Percentiles rank a stretch among this genome's conserved stretches.
These are phyloP conservation scores for Setipinna tenuifilis DNA, from an alignment of 2,797 vertebrate genomes.

Conservation along the genomic window DNA sequence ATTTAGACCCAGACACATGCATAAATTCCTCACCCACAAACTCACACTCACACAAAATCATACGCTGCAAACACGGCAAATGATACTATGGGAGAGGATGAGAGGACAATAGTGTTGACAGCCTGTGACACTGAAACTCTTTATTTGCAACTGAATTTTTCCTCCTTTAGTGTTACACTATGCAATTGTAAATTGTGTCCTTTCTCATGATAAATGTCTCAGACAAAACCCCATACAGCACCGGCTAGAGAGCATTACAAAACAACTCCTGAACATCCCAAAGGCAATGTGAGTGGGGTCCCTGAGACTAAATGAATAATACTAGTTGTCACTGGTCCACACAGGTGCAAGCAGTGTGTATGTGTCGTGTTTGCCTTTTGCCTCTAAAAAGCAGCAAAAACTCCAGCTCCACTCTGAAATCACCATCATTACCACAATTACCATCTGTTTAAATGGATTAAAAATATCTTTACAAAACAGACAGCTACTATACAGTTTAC, in stretches of 20 bases:
- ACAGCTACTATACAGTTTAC: neutral
- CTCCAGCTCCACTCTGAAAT: neutral
- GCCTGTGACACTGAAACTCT: neutral
- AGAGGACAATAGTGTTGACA: neutral
- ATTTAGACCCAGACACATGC: constrained; percentile 18
- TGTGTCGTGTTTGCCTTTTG: neutral
- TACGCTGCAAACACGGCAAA: neutral
- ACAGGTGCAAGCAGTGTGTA: neutral
- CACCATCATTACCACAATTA: neutral
- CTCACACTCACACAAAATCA: constrained; percentile 19
- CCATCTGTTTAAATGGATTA: neutral
- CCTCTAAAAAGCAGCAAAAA: neutral
- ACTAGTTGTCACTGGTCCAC: neutral
- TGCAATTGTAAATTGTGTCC: neutral
- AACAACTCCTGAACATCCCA: neutral
- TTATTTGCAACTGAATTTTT: neutral
- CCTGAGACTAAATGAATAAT: neutral
- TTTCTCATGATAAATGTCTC: neutral
- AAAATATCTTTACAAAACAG: neutral
- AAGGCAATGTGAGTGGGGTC: neutral
- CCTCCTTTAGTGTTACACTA: neutral
- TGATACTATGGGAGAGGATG: neutral
- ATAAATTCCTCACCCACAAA: constrained; percentile 2
- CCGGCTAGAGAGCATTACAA: neutral
- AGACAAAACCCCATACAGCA: neutral